These are phyloP conservation scores for Leucophora obtusa DNA, from an alignment of 2,888 invertebrate genomes.

Conservation along the genomic window DNA sequence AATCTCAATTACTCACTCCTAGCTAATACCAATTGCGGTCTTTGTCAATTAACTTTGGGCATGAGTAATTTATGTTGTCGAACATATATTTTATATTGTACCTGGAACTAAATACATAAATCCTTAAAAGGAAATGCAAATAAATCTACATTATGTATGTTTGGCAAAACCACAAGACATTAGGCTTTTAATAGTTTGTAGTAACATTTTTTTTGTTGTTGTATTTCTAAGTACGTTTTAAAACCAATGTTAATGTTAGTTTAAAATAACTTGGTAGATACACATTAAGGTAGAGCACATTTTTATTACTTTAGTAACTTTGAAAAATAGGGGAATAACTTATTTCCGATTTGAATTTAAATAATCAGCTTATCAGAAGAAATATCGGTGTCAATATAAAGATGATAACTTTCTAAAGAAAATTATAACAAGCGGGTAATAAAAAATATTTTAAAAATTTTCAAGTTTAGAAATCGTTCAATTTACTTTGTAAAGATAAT, in stretches of 20 bases:
- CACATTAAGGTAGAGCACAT: too few relatives aligned
- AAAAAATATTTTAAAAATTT: too few relatives aligned
- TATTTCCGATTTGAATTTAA: too few relatives aligned
- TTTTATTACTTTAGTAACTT: too few relatives aligned
- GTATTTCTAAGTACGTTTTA: slow-evolving; percentile 11
- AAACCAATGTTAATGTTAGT: slow-evolving; percentile 8
- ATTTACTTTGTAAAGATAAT: too few relatives aligned
- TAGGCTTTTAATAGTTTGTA: slow-evolving; percentile 42
- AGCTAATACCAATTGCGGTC: slow-evolving; percentile 49
- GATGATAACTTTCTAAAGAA: too few relatives aligned
- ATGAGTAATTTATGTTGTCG: slow-evolving; percentile 57
- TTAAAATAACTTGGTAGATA: background rate
- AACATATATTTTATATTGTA: background rate
- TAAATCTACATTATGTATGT: slow-evolving; percentile 55
- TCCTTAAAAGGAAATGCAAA: slow-evolving; percentile 60
- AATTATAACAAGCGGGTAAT: too few relatives aligned
- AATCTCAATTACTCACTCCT: slow-evolving; percentile 64
- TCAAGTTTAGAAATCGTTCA: too few relatives aligned
- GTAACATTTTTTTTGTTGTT: background rate
- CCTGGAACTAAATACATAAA: slow-evolving; percentile 11
- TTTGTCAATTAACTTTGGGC: slow-evolving; percentile 63
- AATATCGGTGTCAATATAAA: too few relatives aligned
- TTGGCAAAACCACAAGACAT: slow-evolving; percentile 42
- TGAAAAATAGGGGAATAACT: too few relatives aligned
- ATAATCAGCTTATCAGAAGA: too few relatives aligned